phyloP scores from a whole-genome alignment of 2,888 invertebrate species.

The Acanthoscelides obtectus region DNA sequence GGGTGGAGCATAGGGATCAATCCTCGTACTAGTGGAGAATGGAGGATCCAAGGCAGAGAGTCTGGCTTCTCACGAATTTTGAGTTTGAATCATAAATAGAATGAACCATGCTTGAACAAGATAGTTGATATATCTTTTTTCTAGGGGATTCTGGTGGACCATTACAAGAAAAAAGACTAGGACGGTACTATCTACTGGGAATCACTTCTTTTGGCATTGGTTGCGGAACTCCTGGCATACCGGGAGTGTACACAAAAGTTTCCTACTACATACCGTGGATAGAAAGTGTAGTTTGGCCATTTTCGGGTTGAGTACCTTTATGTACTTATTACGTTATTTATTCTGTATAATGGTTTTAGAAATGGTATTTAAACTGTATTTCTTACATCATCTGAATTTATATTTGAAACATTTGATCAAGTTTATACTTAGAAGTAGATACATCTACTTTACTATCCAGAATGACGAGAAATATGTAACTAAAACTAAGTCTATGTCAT shows the following conservation, averaged over 20 bases:
- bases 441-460: too few species aligned
- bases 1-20: too few species aligned
- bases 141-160: conserved; percentile 37
- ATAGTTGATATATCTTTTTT: conserved; percentile 6
- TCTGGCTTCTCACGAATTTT: too few species aligned
- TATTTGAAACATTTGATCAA: too few species aligned
- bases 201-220: conserved; percentile 33
- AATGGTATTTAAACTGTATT: not conserved
- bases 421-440: too few species aligned
- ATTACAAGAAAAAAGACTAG: conserved; percentile 26
- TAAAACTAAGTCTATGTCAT: too few species aligned
- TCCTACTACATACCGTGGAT: conserved; percentile 32
- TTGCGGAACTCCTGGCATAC: conserved; percentile 27
- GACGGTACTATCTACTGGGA: conserved; percentile 28
- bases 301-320: not conserved
- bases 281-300: conserved; percentile 26
- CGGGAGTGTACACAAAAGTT: conserved; percentile 32
- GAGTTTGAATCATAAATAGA: too few species aligned
- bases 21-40: too few species aligned
- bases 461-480: too few species aligned
- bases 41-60: too few species aligned
- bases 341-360: not conserved
- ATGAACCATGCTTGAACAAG: too few species aligned
- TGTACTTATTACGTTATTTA: not conserved
- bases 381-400: not conserved